Base-by-base conservation (phyloP, 1,140 invertebrate genomes). In the Idris sp. region DNA sequence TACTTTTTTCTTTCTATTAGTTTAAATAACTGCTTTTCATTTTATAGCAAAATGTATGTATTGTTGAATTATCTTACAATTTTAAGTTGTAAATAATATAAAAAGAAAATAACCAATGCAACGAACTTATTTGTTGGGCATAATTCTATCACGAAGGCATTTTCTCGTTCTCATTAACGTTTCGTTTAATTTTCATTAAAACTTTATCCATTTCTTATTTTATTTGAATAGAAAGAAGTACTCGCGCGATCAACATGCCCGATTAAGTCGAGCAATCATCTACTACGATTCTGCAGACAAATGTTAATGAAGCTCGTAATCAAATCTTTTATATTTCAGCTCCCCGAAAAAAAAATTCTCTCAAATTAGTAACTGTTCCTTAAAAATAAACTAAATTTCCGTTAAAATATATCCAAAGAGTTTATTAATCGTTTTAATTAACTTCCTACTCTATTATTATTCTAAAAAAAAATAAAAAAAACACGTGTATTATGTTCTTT, bases 181-280 rank as follows among this genome's bases (percentile, higher is more conserved):
- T 53, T 25, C 30, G 65, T n/a, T 53, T 69, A 69, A 69, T 69
- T 59, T 46, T 30, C 65, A 61, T 69, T 69, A 69, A 69, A 69
- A 69, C 65, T 69, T 69, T 69, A 69, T 59, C 53, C 65, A 59
- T 69, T 59, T 69, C 53, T 69, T 59, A 58, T 59, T 69, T 68
- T 48, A 49, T 53, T 25, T 8, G 11, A 41, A 25, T 33, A 13
- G 43, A 16, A n/a, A 19, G 18, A 18, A 22, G 13, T 16, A 13
- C 14, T 4, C 30, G 30, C 4, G 15, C 64, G 64, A 68, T 68
- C 64, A 56, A 58, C 43, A 59, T 59, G 38, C 46, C 36, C 31
- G 30, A 61, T 36, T 54, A 16, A 31, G 18, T 36, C 18, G 28
- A 30, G 10, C 53, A 69, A 69, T 69, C 59, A 59, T 69, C 44